Percentiles rank a stretch among this genome's conserved stretches.
phyloP scores from a whole-genome alignment of 1,140 invertebrate species.

The Zaprionus vittiger region DNA sequence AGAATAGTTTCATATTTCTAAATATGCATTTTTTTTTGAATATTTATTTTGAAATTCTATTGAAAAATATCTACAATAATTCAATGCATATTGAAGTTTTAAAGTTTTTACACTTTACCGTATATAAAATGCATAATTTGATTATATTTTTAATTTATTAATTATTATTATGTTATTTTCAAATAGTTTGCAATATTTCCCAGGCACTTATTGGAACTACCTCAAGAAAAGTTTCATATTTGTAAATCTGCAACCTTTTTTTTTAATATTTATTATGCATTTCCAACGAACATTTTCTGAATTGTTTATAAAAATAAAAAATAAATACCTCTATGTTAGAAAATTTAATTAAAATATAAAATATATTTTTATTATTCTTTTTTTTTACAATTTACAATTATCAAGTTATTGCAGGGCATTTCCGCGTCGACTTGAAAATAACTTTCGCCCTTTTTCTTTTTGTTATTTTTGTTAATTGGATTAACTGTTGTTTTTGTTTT shows the following conservation, averaged over 20 bases:
- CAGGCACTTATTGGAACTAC: too few relatives aligned
- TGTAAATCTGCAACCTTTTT: too few relatives aligned
- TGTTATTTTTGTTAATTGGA: constrained; percentile 78
- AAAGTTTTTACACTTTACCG: too few relatives aligned
- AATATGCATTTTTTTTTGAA: background rate
- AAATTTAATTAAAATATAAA: too few relatives aligned
- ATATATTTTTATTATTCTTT: background rate
- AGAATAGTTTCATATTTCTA: too few relatives aligned
- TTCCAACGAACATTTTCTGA: background rate
- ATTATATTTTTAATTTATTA: background rate
- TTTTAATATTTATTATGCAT: background rate
- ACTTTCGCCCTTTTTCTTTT: constrained; percentile 44
- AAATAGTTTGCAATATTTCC: too few relatives aligned
- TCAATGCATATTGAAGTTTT: too few relatives aligned
- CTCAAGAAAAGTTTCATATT: too few relatives aligned
- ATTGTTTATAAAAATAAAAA: background rate
- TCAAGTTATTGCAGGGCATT: constrained; percentile 43
- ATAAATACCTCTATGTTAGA: background rate
- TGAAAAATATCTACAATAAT: too few relatives aligned
- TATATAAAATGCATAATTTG: background rate
- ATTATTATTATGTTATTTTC: too few relatives aligned
- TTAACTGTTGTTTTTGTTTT: constrained; percentile 65
- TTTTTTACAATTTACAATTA: background rate
- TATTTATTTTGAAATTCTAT: too few relatives aligned
- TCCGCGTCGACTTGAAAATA: constrained; percentile 27